These are phyloP conservation scores for Microtus montanus DNA, from an alignment of 2,113 vertebrate genomes.

Conservation along the genomic window DNA sequence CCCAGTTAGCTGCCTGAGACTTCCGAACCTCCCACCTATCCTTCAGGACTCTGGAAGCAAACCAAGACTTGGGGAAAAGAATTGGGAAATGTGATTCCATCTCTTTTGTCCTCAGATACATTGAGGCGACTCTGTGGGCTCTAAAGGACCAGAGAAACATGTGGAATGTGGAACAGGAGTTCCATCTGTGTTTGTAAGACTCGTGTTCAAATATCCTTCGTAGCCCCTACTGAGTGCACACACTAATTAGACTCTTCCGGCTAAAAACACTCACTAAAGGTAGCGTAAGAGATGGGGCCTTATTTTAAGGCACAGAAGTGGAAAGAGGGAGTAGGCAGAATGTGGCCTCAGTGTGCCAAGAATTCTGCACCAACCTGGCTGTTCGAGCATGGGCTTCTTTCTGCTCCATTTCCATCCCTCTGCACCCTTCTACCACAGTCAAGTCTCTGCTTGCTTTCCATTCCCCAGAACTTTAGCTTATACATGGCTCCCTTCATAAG, in stretches of 20 bases:
- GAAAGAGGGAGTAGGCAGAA: background rate
- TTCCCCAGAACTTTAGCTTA: background rate
- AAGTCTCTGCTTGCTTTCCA: background rate
- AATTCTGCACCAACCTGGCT: background rate
- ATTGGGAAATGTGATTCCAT: background rate
- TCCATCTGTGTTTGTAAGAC: background rate
- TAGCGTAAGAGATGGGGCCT: slow-evolving; percentile 15
- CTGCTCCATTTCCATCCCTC: background rate
- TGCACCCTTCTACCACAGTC: background rate
- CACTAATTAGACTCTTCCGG: slow-evolving; percentile 27
- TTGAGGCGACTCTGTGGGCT: background rate
- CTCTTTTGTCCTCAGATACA: background rate
- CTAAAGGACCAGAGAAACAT: background rate
- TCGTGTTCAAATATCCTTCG: slow-evolving; percentile 5
- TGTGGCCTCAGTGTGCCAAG: background rate
- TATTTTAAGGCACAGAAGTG: slow-evolving; percentile 21
- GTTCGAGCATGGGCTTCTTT: background rate
- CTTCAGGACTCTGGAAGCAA: slow-evolving; percentile 28
- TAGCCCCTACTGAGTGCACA: background rate
- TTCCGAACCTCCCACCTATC: slow-evolving; percentile 5
- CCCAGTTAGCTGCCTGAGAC: background rate
- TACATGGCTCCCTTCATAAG: background rate
- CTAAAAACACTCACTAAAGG: slow-evolving; percentile 16
- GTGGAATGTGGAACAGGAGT: background rate
- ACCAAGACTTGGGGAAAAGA: background rate